Evolutionary conservation across 2,888 invertebrate species (phyloP), one percentile per base, ranked within the genome.

Genomic region (Caenorhabditis sulstoni): DNA sequence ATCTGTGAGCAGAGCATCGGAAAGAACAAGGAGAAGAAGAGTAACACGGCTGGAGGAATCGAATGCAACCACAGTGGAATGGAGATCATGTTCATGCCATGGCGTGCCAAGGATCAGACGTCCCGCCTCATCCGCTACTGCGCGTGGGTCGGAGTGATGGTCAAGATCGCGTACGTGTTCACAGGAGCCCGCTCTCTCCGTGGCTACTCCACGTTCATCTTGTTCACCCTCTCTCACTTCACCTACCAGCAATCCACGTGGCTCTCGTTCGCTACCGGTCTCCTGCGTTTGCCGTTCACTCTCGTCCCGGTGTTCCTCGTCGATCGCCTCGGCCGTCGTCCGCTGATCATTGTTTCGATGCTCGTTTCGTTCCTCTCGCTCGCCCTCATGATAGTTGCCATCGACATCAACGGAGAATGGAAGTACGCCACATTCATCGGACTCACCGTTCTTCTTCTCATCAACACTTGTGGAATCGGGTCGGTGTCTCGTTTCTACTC

Each of bases 151-250:
- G 85, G 85, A 35, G 82, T 84, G 35, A 82, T 84, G 80, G 83
- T 85, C 71, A 85, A 85, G 64, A 81, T 85, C 18, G 83, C 81
- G n/a, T 85, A 83, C 58, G 85, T 85, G 11, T 83, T 83, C 82
- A 85, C 83, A 12, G 85, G 85, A 39, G 85, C 85, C 8, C 67
- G 85, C 0, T 79, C 76, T 18, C 78, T 85, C 9, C 75, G 85
- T 11, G 78, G 81, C 44, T 85, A 83, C 75, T 74, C 79, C 41
- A 85, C 85, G 1, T 85, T 81, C 66, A 74, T 85, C 9, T 80
- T 85, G 20, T 70, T 67, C 75, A 78, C 66, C 35, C 57, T 85
- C 9, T 79, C 81, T 18, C 57, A 76, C 39, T 85, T 81, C 74
- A 76, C 75, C 22, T 74, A 78, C 20, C 67, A 79, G n/a, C 67